These are phyloP conservation scores for Timandra comae DNA, from an alignment of 2,888 invertebrate genomes.

Conservation along the genomic window DNA sequence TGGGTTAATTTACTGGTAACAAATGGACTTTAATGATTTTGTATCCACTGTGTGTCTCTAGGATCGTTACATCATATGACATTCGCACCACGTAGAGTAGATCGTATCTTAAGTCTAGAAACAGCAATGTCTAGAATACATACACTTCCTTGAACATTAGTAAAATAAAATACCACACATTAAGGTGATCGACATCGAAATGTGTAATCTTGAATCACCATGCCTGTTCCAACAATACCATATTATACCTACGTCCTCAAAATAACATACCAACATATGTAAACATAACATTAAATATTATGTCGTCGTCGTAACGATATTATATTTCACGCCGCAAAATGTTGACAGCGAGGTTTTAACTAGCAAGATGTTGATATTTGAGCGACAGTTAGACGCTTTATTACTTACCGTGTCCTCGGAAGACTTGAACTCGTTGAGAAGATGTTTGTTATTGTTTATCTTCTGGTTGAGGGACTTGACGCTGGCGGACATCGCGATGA, in stretches of 20 bases:
- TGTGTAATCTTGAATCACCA: background rate
- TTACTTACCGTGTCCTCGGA: slow-evolving; percentile 65
- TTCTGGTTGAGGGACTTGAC: slow-evolving; percentile 55
- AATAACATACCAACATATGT: slow-evolving; percentile 3
- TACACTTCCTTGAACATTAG: too few species aligned
- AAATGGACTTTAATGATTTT: background rate
- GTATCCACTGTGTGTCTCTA: slow-evolving; percentile 20
- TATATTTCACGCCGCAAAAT: background rate
- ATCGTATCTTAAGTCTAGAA: slow-evolving; percentile 22
- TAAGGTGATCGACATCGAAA: background rate
- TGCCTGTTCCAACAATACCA: background rate
- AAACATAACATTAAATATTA: slow-evolving; percentile 9
- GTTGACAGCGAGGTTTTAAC: too few species aligned
- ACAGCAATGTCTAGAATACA: slow-evolving; percentile 11
- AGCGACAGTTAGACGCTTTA: too few species aligned
- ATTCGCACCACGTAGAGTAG: slow-evolving; percentile 34
- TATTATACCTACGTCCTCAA: background rate
- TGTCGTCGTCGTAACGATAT: slow-evolving; percentile 1
- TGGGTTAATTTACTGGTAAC: slow-evolving; percentile 10
- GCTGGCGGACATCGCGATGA: slow-evolving; percentile 53
- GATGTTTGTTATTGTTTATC: slow-evolving; percentile 48
- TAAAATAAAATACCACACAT: background rate
- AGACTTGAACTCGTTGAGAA: slow-evolving; percentile 51
- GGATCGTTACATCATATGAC: slow-evolving; percentile 36
- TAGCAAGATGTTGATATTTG: too few species aligned